Conservation (phyloP, 2,888 invertebrate genomes). For the Onchidella celtica region DNA sequence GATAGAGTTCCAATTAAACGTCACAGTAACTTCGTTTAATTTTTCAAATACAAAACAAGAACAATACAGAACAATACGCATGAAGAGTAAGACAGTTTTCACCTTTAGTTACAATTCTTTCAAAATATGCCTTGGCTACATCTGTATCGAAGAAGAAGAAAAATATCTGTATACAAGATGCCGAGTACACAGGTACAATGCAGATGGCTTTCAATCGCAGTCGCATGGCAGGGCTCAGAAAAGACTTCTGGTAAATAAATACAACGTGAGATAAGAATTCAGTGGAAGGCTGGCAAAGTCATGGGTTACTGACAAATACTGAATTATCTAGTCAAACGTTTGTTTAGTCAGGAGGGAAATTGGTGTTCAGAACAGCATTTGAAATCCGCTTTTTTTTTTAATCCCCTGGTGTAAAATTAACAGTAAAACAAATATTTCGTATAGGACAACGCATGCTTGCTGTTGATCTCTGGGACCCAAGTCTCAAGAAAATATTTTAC, state of each 20-base stretch:
- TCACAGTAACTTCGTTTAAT: too few species aligned
- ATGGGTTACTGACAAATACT: background rate
- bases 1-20: too few species aligned
- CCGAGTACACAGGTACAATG: background rate
- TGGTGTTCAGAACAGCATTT: too few species aligned
- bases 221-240: background rate
- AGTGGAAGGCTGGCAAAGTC: background rate
- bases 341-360: too few species aligned
- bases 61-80: too few species aligned
- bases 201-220: background rate
- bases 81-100: background rate
- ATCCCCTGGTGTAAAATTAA: too few species aligned
- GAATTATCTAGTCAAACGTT: background rate
- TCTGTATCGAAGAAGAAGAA: background rate
- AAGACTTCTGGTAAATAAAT: background rate
- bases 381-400: too few species aligned
- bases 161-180: background rate
- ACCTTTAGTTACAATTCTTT: background rate
- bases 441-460: too few species aligned
- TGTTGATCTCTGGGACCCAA: too few species aligned
- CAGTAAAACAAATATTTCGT: too few species aligned
- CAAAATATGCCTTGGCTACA: background rate
- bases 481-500: too few species aligned
- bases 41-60: too few species aligned
- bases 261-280: background rate